phyloP scores from a whole-genome alignment of 2,888 invertebrate species.

The Tillus elongatus region DNA sequence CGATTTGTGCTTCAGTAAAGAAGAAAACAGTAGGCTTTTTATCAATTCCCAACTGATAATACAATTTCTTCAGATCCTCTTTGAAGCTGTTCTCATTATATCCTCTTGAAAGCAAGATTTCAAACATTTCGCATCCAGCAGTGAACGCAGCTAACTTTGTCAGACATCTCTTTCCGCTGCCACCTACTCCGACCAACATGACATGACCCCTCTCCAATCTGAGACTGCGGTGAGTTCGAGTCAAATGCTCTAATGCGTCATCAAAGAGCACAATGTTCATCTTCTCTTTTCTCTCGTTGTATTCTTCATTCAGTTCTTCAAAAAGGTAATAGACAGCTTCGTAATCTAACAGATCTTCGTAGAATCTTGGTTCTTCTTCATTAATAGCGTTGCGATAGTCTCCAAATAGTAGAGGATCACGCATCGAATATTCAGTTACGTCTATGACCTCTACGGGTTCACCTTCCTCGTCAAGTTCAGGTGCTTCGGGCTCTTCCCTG shows the following conservation, averaged over 20 bases:
- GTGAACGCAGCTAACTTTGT: constrained; percentile 74
- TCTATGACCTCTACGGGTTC: constrained; percentile 37
- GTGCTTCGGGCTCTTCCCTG: constrained; percentile 31
- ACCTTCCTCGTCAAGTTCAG: constrained; percentile 38
- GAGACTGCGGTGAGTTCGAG: constrained; percentile 74
- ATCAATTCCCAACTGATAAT: constrained; percentile 67
- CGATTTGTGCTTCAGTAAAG: constrained; percentile 74
- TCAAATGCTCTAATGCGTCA: constrained; percentile 85
- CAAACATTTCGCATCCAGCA: constrained; percentile 73
- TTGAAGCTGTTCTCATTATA: constrained; percentile 77
- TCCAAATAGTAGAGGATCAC: constrained; percentile 79
- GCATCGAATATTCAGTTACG: constrained; percentile 57
- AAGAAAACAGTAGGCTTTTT: constrained; percentile 72
- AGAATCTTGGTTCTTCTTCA: constrained; percentile 68
- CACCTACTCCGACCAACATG: constrained; percentile 80
- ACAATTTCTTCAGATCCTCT: constrained; percentile 77
- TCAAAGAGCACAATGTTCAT: constrained; percentile 82
- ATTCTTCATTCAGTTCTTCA: constrained; percentile 82
- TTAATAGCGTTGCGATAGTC: constrained; percentile 80
- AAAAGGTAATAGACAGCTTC: constrained; percentile 81
- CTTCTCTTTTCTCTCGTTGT: constrained; percentile 64
- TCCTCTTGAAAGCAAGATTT: constrained; percentile 74
- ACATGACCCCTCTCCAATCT: constrained; percentile 78
- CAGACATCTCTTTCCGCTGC: constrained; percentile 79
- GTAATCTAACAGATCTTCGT: constrained; percentile 85